phyloP scores from a whole-genome alignment of 2,888 invertebrate genomes.

The Chrysodeixis includens region DNA sequence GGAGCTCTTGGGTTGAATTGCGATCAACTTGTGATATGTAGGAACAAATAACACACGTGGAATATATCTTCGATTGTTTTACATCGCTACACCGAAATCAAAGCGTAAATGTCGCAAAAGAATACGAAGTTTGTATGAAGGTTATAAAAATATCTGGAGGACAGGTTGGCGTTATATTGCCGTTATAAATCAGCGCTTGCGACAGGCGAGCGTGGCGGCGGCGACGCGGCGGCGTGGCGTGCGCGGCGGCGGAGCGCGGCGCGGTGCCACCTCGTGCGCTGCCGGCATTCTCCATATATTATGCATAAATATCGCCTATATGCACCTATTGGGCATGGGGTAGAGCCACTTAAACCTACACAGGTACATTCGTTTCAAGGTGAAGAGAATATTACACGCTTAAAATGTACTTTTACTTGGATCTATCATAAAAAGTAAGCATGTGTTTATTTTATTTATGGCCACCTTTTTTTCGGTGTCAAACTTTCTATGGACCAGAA shows the following conservation, averaged over 20 bases:
- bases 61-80: constrained; percentile 49
- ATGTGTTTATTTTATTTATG: constrained; percentile 2
- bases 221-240: constrained; percentile 64
- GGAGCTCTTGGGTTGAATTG: background rate
- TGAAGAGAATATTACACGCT: background rate
- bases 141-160: constrained; percentile 87
- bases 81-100: constrained; percentile 61
- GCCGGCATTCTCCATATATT: constrained; percentile 71
- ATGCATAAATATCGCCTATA: constrained; percentile 74
- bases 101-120: constrained; percentile 72
- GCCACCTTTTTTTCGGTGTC: background rate
- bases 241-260: constrained; percentile 68
- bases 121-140: constrained; percentile 73
- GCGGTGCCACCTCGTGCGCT: constrained; percentile 68
- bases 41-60: constrained; percentile 23
- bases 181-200: constrained; percentile 85
- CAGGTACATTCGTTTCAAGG: constrained; percentile 3
- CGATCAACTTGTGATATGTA: constrained; percentile 7
- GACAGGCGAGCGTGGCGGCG: constrained; percentile 72
- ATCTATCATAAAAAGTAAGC: background rate
- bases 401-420: constrained; percentile 5
- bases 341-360: constrained; percentile 11
- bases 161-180: constrained; percentile 86
- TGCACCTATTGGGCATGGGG: background rate
- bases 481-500: background rate